Conservation (phyloP, 2,888 invertebrate species). For the Ceratothoa steindachneri region DNA sequence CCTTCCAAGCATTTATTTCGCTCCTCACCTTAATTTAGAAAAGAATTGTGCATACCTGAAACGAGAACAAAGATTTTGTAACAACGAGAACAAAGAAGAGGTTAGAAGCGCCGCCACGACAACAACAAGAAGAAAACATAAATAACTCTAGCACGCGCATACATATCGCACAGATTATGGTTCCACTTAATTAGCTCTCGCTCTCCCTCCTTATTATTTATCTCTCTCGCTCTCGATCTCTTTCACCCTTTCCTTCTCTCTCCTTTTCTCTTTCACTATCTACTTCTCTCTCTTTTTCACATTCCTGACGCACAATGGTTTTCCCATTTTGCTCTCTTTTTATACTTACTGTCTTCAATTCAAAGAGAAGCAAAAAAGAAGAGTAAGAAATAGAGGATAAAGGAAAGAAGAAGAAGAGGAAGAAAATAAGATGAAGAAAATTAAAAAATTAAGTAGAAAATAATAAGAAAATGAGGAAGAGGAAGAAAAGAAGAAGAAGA, state of each 20-base stretch:
- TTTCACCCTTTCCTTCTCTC: not conserved
- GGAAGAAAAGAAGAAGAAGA: not conserved
- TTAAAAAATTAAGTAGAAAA: not conserved
- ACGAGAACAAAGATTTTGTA: no score
- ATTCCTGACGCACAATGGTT: not conserved
- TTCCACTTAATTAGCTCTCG: no score
- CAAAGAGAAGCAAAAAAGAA: not conserved
- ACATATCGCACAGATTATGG: no score
- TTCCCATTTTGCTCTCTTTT: not conserved
- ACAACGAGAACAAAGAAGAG: no score
- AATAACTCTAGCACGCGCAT: no score
- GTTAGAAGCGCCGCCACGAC: no score
- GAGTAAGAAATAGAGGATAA: not conserved
- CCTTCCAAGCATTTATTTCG: no score
- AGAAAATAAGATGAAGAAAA: not conserved
- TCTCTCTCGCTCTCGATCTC: slow-evolving; percentile 5
- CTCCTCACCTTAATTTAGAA: no score
- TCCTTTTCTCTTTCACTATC: slow-evolving; percentile 13
- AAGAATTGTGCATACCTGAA: no score
- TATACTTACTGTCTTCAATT: no score
- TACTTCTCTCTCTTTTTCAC: slow-evolving; percentile 9
- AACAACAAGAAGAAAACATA: no score
- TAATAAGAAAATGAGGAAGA: not conserved
- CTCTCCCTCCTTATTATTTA: no score
- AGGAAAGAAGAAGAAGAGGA: not conserved